Base-by-base conservation (phyloP, 2,113 vertebrate species). In the Coregonus clupeaformis region DNA sequence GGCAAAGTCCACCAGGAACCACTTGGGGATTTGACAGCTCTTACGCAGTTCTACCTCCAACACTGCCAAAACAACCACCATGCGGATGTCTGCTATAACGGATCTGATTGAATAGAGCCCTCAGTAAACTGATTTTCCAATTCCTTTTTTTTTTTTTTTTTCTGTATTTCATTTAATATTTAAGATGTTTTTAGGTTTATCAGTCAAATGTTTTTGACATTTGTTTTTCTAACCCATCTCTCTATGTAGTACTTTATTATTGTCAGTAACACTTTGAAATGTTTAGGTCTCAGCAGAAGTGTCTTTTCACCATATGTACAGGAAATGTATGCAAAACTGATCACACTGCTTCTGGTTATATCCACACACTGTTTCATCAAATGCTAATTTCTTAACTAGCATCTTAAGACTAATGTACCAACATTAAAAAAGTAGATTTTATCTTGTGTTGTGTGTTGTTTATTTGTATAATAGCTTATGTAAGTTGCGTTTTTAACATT, bases 401-500 rank as follows among this genome's bases (percentile, higher is more conserved):
- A 74, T 74, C 68, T 68, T 77, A 74, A 76, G 73, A 75, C 68
- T 75, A 84, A 80, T 84, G 79, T 78, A 75, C 66, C 66, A 77
- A 64, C 69, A 85, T 86, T 84, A 82, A 86, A 86, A 75, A 77
- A 67, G 29, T 78, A 79, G 77, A 78, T 77, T 86, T 83, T 80
- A 82, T 83, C 36, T 42, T 42, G 36, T 74, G 72, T 80, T 74
- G 77, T 85, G 79, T 83, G 78, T 75, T 32, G 55, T 60, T 36
- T 47, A 18, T 47, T 9, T 36, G 9, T n/a, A 68, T 49, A 47
- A 20, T 69, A 42, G 36, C 22, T 22, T n/a, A 55, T 71, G 57
- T 29, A 57, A 71, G 32, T 36, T 36, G 32, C 9, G 47, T 16
- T 52, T 25, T 70, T 30, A 52, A 62, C 13, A 25, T 32, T 24